A percentile compares a stretch with the other conserved stretches of the same genome.
These are phyloP conservation scores for Pseudobourletiella spinata DNA, from an alignment of 1,140 invertebrate species.

Conservation along the genomic window DNA sequence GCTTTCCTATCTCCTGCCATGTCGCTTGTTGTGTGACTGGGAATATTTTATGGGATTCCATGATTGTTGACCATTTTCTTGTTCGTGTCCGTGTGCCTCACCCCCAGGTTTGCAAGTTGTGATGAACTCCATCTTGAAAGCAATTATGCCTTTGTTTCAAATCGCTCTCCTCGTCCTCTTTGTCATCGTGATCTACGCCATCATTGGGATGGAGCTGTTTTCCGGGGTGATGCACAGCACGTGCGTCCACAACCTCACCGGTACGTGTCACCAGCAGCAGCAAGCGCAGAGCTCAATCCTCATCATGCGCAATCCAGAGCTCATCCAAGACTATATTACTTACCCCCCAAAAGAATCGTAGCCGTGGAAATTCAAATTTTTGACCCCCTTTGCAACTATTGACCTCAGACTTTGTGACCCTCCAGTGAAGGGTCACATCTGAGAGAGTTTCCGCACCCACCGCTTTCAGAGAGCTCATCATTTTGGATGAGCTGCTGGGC, in stretches of 20 bases:
- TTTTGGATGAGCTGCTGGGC: too few relatives aligned
- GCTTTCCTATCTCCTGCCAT: neutral
- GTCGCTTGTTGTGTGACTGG: neutral
- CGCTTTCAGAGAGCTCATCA: too few relatives aligned
- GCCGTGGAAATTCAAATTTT: too few relatives aligned
- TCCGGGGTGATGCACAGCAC: constrained; percentile 92
- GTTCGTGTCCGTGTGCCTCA: constrained; percentile 37
- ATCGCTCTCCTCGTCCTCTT: constrained; percentile 98
- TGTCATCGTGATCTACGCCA: constrained; percentile 99
- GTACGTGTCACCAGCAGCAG: too few relatives aligned
- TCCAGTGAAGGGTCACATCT: too few relatives aligned
- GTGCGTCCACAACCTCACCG: constrained; percentile 72
- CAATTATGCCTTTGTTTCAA: constrained; percentile 95
- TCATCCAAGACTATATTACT: too few relatives aligned
- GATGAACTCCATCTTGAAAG: constrained; percentile 55
- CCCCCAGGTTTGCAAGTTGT: constrained; percentile 94
- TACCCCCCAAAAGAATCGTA: too few relatives aligned
- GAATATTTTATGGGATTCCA: constrained; percentile 14
- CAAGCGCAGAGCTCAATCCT: too few relatives aligned
- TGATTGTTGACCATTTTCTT: neutral
- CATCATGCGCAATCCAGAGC: too few relatives aligned
- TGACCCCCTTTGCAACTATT: too few relatives aligned
- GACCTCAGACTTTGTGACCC: too few relatives aligned
- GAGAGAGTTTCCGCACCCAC: too few relatives aligned
- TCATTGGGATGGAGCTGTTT: constrained; percentile 97